Evolutionary conservation across 2,888 invertebrate species (phyloP), one percentile per base, ranked within the genome.

Genomic region (Meganola albula): DNA sequence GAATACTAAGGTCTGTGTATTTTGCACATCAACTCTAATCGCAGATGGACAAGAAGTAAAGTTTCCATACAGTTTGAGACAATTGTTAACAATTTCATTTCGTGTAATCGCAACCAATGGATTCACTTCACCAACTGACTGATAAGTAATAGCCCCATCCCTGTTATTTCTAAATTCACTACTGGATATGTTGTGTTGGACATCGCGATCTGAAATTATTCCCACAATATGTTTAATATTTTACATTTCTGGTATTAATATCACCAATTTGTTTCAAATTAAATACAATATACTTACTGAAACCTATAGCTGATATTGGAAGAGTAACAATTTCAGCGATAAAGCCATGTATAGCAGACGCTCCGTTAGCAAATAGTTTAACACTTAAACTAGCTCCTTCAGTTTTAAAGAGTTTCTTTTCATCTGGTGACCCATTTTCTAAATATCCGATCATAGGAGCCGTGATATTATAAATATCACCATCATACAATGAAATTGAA

Each of bases 271-370:
- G 4, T 32, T 26, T 31, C 10, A 32, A 30, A 25, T 21, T 12
- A 9, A 18, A 12, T 10, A 1, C 4, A 18, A 10, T 9, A 7
- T 44, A 90, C 93, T 91, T 84, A 95, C 95, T 94, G 57, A 95
- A 92, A 61, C 94, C 95, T 68, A 95, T 93, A 4, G 93, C 93
- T 24, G 96, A 95, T 61, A 96, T 94, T 0, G 99, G 99, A 22
- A 98, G 80, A 0, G 97, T 97, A 1, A 98, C 93, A 29, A 99
- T 91, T 85, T 99, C 99, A 9, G 99, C 99, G 44, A 99, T 94
- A 64, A 99, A 99, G 12, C 99, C 99, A 73, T 97, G 94, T 9
- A 90, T 89, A n/a, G 92, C 92, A 13, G 97, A 95, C 1, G 98
- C 98, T 12, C 98, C 97, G 52, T 97, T 98, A 0, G 98, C 97